These are phyloP conservation scores for Rynchops niger DNA, from an alignment of 2,113 vertebrate genomes.

Conservation along the genomic window DNA sequence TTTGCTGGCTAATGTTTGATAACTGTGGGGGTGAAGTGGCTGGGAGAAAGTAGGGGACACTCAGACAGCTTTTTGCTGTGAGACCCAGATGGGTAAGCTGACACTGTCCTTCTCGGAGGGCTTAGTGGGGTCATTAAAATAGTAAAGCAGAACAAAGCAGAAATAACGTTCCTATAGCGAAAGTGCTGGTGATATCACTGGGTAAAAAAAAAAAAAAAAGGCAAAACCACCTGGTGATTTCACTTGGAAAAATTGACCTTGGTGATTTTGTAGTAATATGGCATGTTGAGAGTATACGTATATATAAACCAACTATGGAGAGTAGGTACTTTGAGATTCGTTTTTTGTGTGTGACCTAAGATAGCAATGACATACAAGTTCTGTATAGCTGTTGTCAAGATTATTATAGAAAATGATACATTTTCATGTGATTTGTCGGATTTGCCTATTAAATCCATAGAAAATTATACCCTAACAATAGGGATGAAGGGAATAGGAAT, in stretches of 20 bases:
- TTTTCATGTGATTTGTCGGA: slow-evolving; percentile 43
- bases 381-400: slow-evolving; percentile 17
- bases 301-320: neutral
- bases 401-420: slow-evolving; percentile 45
- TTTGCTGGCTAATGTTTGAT: neutral
- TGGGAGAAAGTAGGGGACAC: neutral
- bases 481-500: neutral
- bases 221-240: neutral
- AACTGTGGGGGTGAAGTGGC: neutral
- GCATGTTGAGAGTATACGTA: neutral
- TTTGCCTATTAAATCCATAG: slow-evolving; percentile 33
- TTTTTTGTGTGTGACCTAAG: neutral
- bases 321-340: neutral
- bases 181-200: neutral
- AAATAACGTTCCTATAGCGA: neutral
- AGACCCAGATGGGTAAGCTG: neutral
- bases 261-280: neutral
- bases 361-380: slow-evolving; percentile 3
- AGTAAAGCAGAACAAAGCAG: neutral
- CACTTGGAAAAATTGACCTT: neutral
- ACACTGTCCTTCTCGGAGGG: neutral
- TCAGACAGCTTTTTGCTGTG: neutral
- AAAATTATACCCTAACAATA: slow-evolving; percentile 40
- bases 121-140: neutral
- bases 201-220: neutral